Conservation (phyloP, 2,797 vertebrate genomes). For the Brachyrhaphis roseni region DNA sequence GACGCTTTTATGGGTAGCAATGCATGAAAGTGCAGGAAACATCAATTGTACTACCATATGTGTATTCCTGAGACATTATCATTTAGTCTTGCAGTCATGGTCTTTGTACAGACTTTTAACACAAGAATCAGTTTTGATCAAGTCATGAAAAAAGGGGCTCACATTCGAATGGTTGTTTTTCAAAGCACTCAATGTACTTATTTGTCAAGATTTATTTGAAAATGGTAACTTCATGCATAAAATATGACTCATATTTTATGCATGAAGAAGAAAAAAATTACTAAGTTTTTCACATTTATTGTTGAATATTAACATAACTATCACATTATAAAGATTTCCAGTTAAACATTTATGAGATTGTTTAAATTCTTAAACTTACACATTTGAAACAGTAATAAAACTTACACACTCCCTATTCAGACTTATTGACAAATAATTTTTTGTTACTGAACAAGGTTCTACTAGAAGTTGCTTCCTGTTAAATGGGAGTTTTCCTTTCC, state of each 20-base stretch:
- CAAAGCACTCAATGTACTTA: neutral
- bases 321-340: neutral
- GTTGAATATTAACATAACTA: neutral
- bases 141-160: neutral
- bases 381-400: neutral
- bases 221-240: neutral
- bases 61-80: neutral
- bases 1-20: slow-evolving; percentile 46
- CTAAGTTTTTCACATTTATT: neutral
- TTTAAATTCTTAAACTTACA: neutral
- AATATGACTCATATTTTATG: neutral
- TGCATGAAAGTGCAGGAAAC: slow-evolving; percentile 35
- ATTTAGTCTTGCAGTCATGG: neutral
- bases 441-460: neutral
- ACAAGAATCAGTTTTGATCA: neutral
- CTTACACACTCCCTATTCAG: neutral
- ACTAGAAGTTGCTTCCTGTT: neutral
- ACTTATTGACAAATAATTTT: neutral
- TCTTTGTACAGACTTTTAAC: neutral
- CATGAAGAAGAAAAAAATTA: neutral
- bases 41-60: slow-evolving; percentile 29
- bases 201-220: neutral
- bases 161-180: neutral
- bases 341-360: neutral
- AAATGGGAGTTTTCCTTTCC: neutral